Conservation (phyloP, 1,140 invertebrate genomes). For the Megathymus violae region DNA sequence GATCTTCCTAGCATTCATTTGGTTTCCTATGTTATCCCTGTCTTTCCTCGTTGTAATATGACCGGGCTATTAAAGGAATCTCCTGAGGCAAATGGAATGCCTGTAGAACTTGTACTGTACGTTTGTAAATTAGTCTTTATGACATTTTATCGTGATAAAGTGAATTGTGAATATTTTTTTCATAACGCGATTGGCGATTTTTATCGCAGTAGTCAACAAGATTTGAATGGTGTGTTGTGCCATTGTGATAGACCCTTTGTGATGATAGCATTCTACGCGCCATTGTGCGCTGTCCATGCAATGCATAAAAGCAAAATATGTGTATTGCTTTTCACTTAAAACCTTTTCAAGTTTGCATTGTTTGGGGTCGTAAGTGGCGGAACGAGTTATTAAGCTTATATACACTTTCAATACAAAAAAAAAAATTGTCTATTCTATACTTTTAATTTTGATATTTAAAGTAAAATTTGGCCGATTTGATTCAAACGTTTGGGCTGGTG, state of each 20-base stretch:
- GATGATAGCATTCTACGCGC: constrained; percentile 4
- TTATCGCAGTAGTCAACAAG: not conserved
- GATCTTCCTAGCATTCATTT: too few relatives aligned
- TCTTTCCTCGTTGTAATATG: too few relatives aligned
- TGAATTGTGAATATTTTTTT: not conserved
- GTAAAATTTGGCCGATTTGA: too few relatives aligned
- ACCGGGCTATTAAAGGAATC: too few relatives aligned
- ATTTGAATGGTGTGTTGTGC: not conserved
- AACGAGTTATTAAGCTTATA: constrained; percentile 24
- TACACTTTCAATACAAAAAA: constrained; percentile 15
- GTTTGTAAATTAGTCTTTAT: too few relatives aligned
- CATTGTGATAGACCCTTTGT: constrained; percentile 17
- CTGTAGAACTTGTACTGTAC: too few relatives aligned
- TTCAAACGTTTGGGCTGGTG: too few relatives aligned
- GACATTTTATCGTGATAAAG: too few relatives aligned
- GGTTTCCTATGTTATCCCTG: too few relatives aligned
- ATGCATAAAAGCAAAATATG: constrained; percentile 30
- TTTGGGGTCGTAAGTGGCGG: constrained; percentile 25
- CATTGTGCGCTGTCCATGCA: constrained; percentile 18
- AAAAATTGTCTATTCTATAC: too few relatives aligned
- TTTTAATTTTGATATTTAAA: too few relatives aligned
- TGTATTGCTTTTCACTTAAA: constrained; percentile 34
- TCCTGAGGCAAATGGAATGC: too few relatives aligned
- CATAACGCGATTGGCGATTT: not conserved
- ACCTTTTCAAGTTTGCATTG: constrained; percentile 34